phyloP scores from a whole-genome alignment of 2,888 invertebrate species.

The Drosophila pseudotakahashii region DNA sequence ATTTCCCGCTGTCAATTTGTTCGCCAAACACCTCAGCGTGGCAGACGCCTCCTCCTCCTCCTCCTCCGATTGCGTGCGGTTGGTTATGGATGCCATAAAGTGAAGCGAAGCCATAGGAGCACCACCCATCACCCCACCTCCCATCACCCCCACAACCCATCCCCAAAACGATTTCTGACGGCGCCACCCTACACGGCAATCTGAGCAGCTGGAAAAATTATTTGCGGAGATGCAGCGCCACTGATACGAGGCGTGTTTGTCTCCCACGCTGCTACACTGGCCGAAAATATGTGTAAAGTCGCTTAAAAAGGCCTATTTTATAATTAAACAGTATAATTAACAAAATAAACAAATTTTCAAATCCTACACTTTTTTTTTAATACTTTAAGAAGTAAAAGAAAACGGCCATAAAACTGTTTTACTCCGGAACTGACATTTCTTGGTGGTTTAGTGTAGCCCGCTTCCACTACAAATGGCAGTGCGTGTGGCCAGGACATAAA shows the following conservation, averaged over 20 bases:
- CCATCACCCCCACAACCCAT: neutral
- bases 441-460: neutral
- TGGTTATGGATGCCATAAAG: conserved; percentile 41
- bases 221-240: conserved; percentile 28
- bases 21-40: conserved; percentile 28
- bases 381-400: no score
- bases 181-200: conserved; percentile 16
- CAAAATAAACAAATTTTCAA: no score
- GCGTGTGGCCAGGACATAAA: conserved; percentile 72
- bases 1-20: conserved; percentile 58
- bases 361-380: no score
- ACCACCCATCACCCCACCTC: conserved; percentile 7
- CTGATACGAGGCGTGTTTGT: conserved; percentile 2
- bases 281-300: neutral
- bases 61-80: conserved; percentile 15
- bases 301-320: no score
- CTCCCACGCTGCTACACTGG: conserved; percentile 10
- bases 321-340: no score
- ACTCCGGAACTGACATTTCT: neutral
- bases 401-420: no score
- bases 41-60: neutral
- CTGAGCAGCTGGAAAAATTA: conserved; percentile 26
- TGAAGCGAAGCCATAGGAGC: conserved; percentile 34
- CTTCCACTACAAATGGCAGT: conserved; percentile 9
- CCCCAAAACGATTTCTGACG: neutral